Conservation (phyloP, 2,113 vertebrate genomes). For the Phyllostomus hastatus region DNA sequence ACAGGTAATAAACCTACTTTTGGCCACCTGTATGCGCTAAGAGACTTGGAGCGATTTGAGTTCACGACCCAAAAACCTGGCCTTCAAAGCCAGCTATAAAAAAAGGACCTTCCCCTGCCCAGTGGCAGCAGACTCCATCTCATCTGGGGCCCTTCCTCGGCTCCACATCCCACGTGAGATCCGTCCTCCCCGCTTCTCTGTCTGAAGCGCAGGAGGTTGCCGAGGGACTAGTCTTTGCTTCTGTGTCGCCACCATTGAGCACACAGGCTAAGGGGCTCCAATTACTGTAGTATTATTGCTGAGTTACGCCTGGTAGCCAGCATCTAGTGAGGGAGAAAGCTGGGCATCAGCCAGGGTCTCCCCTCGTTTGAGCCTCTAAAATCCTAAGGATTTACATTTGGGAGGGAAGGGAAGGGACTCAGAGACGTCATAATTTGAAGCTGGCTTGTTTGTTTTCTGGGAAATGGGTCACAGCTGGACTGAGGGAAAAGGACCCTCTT, state of each 20-base stretch:
- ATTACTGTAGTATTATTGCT: neutral
- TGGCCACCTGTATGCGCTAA: no score
- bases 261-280: neutral
- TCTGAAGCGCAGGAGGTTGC: constrained; percentile 19
- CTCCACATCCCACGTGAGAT: neutral
- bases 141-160: neutral
- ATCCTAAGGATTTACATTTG: neutral
- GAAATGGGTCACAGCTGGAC: neutral
- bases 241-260: neutral
- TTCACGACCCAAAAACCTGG: neutral
- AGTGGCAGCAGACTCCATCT: neutral
- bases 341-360: neutral
- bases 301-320: neutral
- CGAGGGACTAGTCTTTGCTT: neutral
- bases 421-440: neutral
- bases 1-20: neutral
- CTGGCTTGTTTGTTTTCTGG: neutral
- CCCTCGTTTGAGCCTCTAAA: neutral
- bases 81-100: neutral
- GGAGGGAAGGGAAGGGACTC: neutral
- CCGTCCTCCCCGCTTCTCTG: neutral
- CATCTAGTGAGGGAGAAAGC: neutral
- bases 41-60: neutral
- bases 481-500: neutral
- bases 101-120: neutral